A percentile compares a stretch with the other conserved stretches of the same genome.
Evolutionary conservation across 2,888 invertebrate species (phyloP).

Genomic region (Sepioteuthis lessoniana): DNA sequence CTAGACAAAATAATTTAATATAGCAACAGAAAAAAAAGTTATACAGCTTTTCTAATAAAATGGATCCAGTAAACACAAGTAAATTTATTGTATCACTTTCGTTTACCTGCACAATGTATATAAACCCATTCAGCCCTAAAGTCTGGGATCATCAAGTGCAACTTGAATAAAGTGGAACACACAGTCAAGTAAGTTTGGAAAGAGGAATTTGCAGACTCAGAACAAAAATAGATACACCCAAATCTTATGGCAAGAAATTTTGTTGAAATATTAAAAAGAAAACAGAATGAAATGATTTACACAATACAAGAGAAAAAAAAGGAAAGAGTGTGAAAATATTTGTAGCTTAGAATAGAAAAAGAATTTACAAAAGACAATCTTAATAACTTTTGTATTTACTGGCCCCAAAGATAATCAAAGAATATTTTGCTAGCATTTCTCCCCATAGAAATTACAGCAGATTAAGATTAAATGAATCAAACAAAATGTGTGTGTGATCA

Average conservation of each 20-base stretch:
- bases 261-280: not conserved
- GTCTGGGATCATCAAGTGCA: not conserved
- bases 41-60: too few relatives aligned
- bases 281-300: not conserved
- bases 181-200: not conserved
- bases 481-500: not conserved
- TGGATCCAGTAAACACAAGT: too few relatives aligned
- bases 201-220: not conserved
- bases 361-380: not conserved
- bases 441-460: not conserved
- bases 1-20: too few relatives aligned
- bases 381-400: not conserved
- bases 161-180: not conserved
- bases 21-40: too few relatives aligned
- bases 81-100: too few relatives aligned
- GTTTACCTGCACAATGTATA: too few relatives aligned
- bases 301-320: not conserved
- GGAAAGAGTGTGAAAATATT: not conserved
- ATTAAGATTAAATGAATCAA: not conserved
- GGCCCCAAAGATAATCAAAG: not conserved
- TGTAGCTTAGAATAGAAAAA: not conserved
- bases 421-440: constrained; percentile 6
- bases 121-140: not conserved
- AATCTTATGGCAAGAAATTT: not conserved
- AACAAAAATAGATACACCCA: not conserved